Evolutionary conservation across 2,888 invertebrate species (phyloP).

Genomic region (Magallana nippona): DNA sequence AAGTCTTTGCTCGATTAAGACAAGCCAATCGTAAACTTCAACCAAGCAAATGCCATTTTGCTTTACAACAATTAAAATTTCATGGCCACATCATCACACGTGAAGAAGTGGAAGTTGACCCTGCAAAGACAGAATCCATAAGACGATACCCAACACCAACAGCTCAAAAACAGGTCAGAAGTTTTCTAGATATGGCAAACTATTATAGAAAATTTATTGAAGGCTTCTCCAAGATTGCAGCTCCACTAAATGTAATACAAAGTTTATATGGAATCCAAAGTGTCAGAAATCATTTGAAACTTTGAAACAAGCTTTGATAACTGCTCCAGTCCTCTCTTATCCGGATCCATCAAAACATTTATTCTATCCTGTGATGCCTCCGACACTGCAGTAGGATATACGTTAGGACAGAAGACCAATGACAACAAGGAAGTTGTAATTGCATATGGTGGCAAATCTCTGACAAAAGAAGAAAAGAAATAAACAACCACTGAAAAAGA

Average conservation of each 20-base stretch:
- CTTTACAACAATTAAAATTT: constrained; percentile 49
- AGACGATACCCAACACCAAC: constrained; percentile 46
- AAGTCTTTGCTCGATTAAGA: constrained; percentile 51
- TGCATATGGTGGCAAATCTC: constrained; percentile 55
- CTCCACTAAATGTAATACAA: constrained; percentile 52
- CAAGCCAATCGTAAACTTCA: constrained; percentile 55
- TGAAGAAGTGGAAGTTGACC: constrained; percentile 49
- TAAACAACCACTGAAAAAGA: constrained; percentile 56
- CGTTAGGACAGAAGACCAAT: constrained; percentile 52
- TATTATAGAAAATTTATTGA: constrained; percentile 55
- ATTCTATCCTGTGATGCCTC: constrained; percentile 55
- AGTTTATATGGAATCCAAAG: constrained; percentile 49
- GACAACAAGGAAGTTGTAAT: constrained; percentile 49
- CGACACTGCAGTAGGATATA: constrained; percentile 51
- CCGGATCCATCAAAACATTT: constrained; percentile 51
- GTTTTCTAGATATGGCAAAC: constrained; percentile 53
- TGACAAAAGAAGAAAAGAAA: constrained; percentile 49
- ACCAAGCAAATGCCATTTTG: constrained; percentile 56
- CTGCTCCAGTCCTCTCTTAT: constrained; percentile 53
- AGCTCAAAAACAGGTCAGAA: constrained; percentile 45
- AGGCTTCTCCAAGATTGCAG: constrained; percentile 50
- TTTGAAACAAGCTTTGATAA: constrained; percentile 62
- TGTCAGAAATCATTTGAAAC: constrained; percentile 49
- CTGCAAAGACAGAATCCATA: constrained; percentile 46
- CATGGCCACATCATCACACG: constrained; percentile 52